Evolutionary conservation across 2,888 invertebrate genomes (phyloP), one percentile per base, ranked within the genome.

Genomic region (Ceratothoa steindachneri): DNA sequence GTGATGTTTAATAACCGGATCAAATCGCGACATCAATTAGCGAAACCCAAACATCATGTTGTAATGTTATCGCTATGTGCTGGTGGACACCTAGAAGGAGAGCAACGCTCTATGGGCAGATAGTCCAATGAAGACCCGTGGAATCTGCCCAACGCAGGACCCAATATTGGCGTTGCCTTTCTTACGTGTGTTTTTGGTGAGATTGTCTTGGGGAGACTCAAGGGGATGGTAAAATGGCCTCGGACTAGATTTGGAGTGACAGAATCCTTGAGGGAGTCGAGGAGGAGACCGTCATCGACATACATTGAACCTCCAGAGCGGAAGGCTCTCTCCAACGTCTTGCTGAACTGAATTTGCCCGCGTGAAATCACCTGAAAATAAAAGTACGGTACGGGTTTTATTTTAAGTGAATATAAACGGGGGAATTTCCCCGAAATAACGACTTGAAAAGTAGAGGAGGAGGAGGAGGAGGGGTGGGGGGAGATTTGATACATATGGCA

Each of bases 171-270:
- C n/a, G n/a, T n/a, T n/a, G n/a, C n/a, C n/a, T n/a, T n/a, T n/a
- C 55, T 27, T 22, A 69, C 69, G 4, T 69, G 27, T 2, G 53
- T 53, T n/a, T 15, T 52, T 3, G 69, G 69, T 5, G 69, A 69
- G n/a, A 69, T 53, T 15, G 69, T 69, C 27, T 51, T 53, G 2
- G 69, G 69, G 30, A 69, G 69, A 30, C n/a, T 69, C 52, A 69
- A 22, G 29, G 52, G 29, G 22, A 69, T 12, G 0, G 69, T 69
- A 30, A 69, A 12, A 51, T 51, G 9, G 15, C 69, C 69, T 9
- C 69, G 51, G 5, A 29, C 4, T 5, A 53, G 30, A 29, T 30
- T 30, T 30, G 53, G 7, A 12, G 69, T 53, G 29, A 53, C 27
- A 5, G 69, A 30, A 1, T 51, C 52, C 69, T 53, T 22, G 1